Evolutionary conservation across 2,888 invertebrate species (phyloP).

Genomic region (Calliphora vomitoria): DNA sequence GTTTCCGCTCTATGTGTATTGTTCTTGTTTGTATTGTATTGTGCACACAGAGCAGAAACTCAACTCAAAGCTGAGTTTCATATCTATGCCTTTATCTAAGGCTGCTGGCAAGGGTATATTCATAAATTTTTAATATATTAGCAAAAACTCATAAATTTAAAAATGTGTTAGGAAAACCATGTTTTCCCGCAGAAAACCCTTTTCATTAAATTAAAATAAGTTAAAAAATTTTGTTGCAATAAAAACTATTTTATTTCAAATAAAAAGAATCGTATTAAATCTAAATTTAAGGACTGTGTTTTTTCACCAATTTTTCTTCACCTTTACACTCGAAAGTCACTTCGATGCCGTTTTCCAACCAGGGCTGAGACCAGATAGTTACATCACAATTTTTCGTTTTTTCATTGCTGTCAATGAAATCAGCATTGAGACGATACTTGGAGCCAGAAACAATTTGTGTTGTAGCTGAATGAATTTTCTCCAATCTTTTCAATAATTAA

Average conservation of each 20-base stretch:
- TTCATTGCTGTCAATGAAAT: slow-evolving; percentile 44
- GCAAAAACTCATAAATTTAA: no score
- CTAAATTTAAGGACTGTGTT: not conserved
- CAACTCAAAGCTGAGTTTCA: no score
- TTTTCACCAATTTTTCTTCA: slow-evolving; percentile 67
- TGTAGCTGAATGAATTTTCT: slow-evolving; percentile 65
- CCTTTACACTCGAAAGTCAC: slow-evolving; percentile 74
- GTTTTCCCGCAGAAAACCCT: not conserved
- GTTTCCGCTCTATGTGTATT: no score
- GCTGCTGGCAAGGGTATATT: no score
- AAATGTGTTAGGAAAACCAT: no score
- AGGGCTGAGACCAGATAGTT: slow-evolving; percentile 76
- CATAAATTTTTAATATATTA: no score
- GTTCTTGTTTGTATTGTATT: no score
- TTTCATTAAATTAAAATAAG: slow-evolving; percentile 4
- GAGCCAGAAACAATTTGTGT: slow-evolving; percentile 74
- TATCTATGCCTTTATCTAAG: no score
- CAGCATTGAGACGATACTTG: slow-evolving; percentile 67
- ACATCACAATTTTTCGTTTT: slow-evolving; percentile 72
- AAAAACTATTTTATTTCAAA: no score
- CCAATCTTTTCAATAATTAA: slow-evolving; percentile 63
- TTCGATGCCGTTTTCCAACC: slow-evolving; percentile 74
- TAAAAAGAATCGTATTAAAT: no score
- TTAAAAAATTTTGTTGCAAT: not conserved
- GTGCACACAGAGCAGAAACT: no score